phyloP scores from a whole-genome alignment of 2,888 invertebrate genomes.

The Rugalucina vietnamica region DNA sequence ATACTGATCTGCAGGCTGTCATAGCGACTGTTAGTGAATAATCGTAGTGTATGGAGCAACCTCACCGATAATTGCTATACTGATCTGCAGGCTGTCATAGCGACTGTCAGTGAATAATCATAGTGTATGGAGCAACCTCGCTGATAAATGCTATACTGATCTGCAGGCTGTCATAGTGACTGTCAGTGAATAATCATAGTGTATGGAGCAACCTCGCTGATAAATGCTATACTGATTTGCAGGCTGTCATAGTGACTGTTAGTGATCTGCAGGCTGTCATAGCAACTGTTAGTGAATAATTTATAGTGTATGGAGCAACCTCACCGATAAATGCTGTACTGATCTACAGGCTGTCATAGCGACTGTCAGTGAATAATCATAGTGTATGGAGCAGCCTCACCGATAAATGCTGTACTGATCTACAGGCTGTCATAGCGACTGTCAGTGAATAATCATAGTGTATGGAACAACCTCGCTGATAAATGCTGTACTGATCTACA shows the following conservation, averaged over 20 bases:
- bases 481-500: neutral
- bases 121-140: neutral
- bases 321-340: neutral
- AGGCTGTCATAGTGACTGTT: too few species aligned
- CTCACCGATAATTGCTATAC: conserved; percentile 57
- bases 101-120: conserved; percentile 58
- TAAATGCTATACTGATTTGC: conserved; percentile 58
- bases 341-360: neutral
- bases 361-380: conserved; percentile 19
- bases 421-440: conserved; percentile 62
- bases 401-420: conserved; percentile 60
- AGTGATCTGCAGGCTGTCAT: conserved; percentile 64
- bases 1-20: neutral
- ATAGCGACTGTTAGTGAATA: neutral
- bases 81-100: conserved; percentile 63
- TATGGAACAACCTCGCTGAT: neutral
- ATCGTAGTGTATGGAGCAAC: neutral
- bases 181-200: conserved; percentile 20
- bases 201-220: conserved; percentile 37
- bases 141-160: neutral
- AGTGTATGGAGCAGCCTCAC: conserved; percentile 21
- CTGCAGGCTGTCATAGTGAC: neutral
- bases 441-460: conserved; percentile 54
- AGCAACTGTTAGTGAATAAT: conserved; percentile 60
- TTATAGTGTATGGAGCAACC: neutral